Evolutionary conservation across 1,140 invertebrate species (phyloP).

Genomic region (Gonatopus flavifemur): DNA sequence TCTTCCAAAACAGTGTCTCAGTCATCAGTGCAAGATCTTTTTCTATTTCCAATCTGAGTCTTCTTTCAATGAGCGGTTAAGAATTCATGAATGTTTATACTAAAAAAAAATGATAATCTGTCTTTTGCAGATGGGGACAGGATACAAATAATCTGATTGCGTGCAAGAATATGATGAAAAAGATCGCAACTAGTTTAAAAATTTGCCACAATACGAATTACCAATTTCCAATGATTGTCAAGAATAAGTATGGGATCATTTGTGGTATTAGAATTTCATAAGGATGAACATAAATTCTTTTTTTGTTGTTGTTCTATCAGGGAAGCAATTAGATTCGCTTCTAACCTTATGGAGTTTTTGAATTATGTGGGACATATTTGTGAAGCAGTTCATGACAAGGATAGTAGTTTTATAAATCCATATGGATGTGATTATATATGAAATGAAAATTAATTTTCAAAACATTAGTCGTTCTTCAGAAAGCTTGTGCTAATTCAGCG

Average conservation of each 20-base stretch:
- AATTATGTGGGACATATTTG: conserved; percentile 19
- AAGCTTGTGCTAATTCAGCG: conserved; percentile 11
- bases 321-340: conserved; percentile 22
- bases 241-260: conserved; percentile 16
- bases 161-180: conserved; percentile 30
- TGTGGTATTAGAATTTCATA: neutral
- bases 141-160: conserved; percentile 23
- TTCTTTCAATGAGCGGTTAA: no score
- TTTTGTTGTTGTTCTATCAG: conserved; percentile 20
- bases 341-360: conserved; percentile 24
- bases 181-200: conserved; percentile 25
- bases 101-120: neutral
- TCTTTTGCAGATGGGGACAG: conserved; percentile 24
- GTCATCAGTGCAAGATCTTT: no score
- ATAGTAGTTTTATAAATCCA: conserved; percentile 14
- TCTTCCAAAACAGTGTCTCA: no score
- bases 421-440: neutral
- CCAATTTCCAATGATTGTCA: conserved; percentile 35
- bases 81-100: neutral
- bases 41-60: no score
- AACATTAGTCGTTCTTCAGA: conserved; percentile 18
- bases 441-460: neutral
- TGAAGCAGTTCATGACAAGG: conserved; percentile 2
- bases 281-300: neutral
- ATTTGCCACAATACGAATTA: conserved; percentile 21